Base-by-base conservation (phyloP, 2,888 invertebrate genomes). In the Drosophila merina region DNA sequence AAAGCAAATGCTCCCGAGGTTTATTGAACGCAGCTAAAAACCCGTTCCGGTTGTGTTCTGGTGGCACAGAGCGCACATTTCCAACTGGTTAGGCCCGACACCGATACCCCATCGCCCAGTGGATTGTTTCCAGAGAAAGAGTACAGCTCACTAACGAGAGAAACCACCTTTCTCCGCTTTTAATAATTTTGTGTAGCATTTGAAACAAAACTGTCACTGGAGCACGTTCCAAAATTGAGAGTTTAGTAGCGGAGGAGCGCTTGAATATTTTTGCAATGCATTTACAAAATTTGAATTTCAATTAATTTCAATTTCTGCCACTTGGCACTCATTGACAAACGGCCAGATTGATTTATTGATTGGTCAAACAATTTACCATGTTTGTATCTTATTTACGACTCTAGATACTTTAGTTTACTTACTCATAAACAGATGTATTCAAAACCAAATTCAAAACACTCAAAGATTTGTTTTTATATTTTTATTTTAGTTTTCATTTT, bases 281-380 rank as follows among this genome's bases (percentile, higher is more conserved):
- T 50, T 59, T 59, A 54, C 49, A 44, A 71, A 55, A 70, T 71
- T 54, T 70, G 60, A 57, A 64, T 69, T 45, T 77, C 71, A 84
- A 81, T 81, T 60, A 78, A 72, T 57, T 59, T 58, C 58, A 81
- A 75, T 87, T 59, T 67, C 59, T 75, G 64, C 75, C 75, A 67
- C 58, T 84, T 84, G 49, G 68, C 49, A 31, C 20, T 70, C 62
- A 75, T 72, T 81, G 62, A 26, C 31, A 31, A 30, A n/a, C 20
- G 1, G 12, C 7, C 62, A 26, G 26, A 45, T 25, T 30, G 47
- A 2, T 49, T 44, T 42, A 63, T 44, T 63, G 20, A 63, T 64
- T 64, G 64, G 49, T 25, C 40, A 42, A 51, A 14, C 36, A 36
- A 14, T 10, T n/a, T 33, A 5, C 10, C 33, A 33, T 33, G 2